These are phyloP conservation scores for Drosophila pseudoananassae DNA, from an alignment of 1,140 invertebrate genomes.

Conservation along the genomic window DNA sequence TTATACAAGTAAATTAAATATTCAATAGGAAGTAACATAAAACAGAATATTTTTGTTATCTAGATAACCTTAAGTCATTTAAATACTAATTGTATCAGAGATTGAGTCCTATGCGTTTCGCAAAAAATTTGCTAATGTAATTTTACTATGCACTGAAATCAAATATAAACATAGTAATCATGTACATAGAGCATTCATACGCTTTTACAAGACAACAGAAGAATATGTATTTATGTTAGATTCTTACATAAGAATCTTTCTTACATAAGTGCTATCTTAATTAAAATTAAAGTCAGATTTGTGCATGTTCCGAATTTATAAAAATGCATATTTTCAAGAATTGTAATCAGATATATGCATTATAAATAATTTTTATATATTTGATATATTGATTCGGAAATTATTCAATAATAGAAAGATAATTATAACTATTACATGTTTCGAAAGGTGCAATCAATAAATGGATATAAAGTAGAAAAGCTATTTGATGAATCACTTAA, in stretches of 20 bases:
- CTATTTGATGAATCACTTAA: neutral
- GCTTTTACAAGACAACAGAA: neutral
- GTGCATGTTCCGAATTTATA: conserved; percentile 18
- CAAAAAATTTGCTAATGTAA: conserved; percentile 17
- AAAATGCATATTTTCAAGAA: conserved; percentile 2
- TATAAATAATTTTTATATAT: conserved; percentile 11
- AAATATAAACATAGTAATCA: conserved; percentile 7
- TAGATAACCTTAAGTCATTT: too few relatives aligned
- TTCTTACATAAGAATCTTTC: too few relatives aligned
- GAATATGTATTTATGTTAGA: conserved; percentile 11
- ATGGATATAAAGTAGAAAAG: conserved; percentile 15
- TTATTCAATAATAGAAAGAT: conserved; percentile 17
- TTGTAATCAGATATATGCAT: conserved; percentile 17
- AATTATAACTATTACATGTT: conserved; percentile 21
- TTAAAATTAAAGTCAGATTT: neutral
- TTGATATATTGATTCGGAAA: conserved; percentile 22
- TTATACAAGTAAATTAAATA: neutral
- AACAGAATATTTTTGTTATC: neutral
- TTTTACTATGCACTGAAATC: conserved; percentile 17
- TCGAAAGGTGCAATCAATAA: conserved; percentile 42
- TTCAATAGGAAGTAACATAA: neutral
- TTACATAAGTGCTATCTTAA: conserved; percentile 16
- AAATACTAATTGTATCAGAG: neutral
- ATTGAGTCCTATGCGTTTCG: neutral
- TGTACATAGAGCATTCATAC: conserved; percentile 6